A percentile compares a stretch with the other conserved stretches of the same genome.
Evolutionary conservation across 1,140 invertebrate genomes (phyloP).

Genomic region (Drosophila melanica): DNA sequence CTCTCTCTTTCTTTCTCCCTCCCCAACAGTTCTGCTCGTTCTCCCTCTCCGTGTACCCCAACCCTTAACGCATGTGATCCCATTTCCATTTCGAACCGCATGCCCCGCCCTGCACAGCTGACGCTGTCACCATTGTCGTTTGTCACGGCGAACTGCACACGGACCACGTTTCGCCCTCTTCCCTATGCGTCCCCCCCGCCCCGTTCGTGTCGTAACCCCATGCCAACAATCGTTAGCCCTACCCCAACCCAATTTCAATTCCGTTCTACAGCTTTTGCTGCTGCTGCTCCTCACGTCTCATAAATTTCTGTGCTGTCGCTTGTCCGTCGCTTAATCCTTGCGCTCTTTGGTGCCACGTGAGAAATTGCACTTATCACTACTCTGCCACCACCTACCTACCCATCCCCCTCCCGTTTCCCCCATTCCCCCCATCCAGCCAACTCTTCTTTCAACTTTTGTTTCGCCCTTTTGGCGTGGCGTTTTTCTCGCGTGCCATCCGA

Average conservation of each 20-base stretch:
- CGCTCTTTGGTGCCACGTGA: slow-evolving; percentile 62
- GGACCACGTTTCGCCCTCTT: slow-evolving; percentile 29
- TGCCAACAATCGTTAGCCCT: neutral
- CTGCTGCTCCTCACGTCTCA: slow-evolving; percentile 64
- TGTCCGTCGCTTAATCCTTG: slow-evolving; percentile 67
- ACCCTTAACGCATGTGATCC: slow-evolving; percentile 11
- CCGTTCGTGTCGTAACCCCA: too few species aligned
- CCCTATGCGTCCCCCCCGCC: neutral
- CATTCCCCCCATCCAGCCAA: neutral
- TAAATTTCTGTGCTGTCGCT: slow-evolving; percentile 74
- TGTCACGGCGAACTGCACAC: slow-evolving; percentile 45
- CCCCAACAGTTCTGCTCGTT: too few species aligned
- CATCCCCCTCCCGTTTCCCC: neutral
- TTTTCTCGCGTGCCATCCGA: neutral
- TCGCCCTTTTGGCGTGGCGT: neutral
- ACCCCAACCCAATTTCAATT: slow-evolving; percentile 22
- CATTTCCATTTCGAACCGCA: slow-evolving; percentile 48
- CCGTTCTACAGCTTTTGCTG: slow-evolving; percentile 2
- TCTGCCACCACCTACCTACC: neutral
- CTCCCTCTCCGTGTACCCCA: neutral
- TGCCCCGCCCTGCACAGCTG: slow-evolving; percentile 40
- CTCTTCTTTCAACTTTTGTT: neutral
- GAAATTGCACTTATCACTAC: slow-evolving; percentile 72
- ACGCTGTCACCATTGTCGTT: slow-evolving; percentile 61
- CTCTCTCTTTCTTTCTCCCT: neutral